Conservation (phyloP, 2,888 invertebrate genomes). For the Formica aserva region DNA sequence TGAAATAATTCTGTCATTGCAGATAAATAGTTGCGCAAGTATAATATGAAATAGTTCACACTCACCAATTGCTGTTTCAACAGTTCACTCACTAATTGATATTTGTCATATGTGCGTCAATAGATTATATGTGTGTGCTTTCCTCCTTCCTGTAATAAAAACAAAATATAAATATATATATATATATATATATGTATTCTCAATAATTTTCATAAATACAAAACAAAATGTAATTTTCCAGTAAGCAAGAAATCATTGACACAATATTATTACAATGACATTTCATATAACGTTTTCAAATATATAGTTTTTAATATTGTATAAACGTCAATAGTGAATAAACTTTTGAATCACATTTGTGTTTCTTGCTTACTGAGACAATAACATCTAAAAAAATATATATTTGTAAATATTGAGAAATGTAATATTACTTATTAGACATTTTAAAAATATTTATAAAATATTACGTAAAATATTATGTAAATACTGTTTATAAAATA, state of each 20-base stretch:
- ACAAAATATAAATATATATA: not conserved
- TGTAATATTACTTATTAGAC: too few relatives aligned
- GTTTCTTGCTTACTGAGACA: too few relatives aligned
- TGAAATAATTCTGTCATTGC: not conserved
- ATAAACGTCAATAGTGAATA: not conserved
- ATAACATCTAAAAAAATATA: too few relatives aligned
- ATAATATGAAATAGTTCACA: slow-evolving; percentile 2
- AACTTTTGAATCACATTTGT: not conserved
- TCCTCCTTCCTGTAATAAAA: not conserved
- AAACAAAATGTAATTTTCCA: not conserved
- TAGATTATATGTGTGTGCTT: too few relatives aligned
- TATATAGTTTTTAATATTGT: not conserved
- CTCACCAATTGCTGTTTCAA: not conserved
- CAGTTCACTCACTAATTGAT: not conserved
- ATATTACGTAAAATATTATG: too few relatives aligned
- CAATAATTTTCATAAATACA: not conserved
- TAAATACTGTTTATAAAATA: too few relatives aligned
- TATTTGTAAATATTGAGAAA: too few relatives aligned
- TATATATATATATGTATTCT: not conserved
- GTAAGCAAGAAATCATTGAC: not conserved
- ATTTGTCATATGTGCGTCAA: not conserved
- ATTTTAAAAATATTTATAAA: too few relatives aligned
- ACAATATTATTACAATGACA: not conserved
- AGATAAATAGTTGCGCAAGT: slow-evolving; percentile 11
- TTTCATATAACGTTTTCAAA: not conserved